Conservation (phyloP, 2,113 vertebrate species). For the Myocastor coypus region DNA sequence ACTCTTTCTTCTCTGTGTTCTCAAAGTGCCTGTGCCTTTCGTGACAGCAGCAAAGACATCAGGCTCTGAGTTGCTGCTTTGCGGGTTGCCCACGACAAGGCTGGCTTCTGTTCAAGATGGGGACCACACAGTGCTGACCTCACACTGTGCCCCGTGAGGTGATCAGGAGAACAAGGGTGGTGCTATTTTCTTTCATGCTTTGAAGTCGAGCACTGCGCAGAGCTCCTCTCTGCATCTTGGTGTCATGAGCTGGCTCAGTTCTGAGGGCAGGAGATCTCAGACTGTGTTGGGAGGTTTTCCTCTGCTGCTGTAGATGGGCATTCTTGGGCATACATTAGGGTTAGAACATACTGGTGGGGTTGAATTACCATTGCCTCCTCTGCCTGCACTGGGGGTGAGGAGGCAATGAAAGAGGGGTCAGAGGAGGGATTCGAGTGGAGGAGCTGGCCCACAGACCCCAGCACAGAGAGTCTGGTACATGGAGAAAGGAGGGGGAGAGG, state of each 20-base stretch:
- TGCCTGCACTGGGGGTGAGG: neutral
- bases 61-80: neutral
- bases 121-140: neutral
- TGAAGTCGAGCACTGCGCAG: neutral
- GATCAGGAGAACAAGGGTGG: neutral
- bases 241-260: neutral
- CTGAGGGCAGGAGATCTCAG: neutral
- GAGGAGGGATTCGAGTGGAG: neutral
- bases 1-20: slow-evolving; percentile 14
- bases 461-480: neutral
- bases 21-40: neutral
- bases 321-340: neutral
- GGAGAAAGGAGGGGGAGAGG: neutral
- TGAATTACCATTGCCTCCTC: neutral
- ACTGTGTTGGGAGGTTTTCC: neutral
- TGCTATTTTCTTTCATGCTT: neutral
- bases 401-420: neutral
- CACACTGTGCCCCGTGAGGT: neutral
- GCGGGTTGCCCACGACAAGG: neutral
- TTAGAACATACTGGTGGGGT: neutral
- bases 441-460: neutral
- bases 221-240: neutral
- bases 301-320: neutral
- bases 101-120: neutral
- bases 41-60: neutral